Conservation (phyloP, 2,797 vertebrate species). For the Manis pentadactyla region DNA sequence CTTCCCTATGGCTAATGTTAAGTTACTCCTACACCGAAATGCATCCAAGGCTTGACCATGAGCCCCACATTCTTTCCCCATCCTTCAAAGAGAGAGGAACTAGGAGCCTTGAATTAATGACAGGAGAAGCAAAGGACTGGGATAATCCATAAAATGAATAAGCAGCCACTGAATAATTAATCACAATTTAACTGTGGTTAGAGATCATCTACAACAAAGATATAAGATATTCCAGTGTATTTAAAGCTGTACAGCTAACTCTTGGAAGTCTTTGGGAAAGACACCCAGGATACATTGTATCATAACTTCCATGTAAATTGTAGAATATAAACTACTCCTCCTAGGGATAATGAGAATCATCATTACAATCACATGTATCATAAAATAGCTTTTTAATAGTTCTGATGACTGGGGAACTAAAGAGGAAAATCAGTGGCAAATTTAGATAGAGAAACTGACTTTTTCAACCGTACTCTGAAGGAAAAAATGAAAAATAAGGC, state of each 20-base stretch:
- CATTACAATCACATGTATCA: neutral
- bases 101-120: slow-evolving; percentile 54
- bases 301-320: neutral
- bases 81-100: neutral
- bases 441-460: neutral
- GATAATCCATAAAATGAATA: slow-evolving; percentile 53
- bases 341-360: neutral
- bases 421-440: slow-evolving; percentile 13
- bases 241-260: neutral
- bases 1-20: neutral
- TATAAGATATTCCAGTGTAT: neutral
- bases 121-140: slow-evolving; percentile 39
- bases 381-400: slow-evolving; percentile 11
- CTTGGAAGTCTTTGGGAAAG: neutral
- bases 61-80: neutral
- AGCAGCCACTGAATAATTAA: slow-evolving; percentile 61
- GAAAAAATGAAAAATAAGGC: slow-evolving; percentile 18
- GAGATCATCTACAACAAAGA: slow-evolving; percentile 33
- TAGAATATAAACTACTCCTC: neutral
- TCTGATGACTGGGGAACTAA: neutral
- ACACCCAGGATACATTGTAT: neutral
- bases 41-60: neutral
- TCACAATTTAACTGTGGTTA: slow-evolving; percentile 11
- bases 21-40: neutral
- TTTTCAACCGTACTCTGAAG: neutral